Percentiles rank a stretch among this genome's conserved stretches.
Conservation (phyloP, 1,140 invertebrate species). For the Aricia agestis region DNA sequence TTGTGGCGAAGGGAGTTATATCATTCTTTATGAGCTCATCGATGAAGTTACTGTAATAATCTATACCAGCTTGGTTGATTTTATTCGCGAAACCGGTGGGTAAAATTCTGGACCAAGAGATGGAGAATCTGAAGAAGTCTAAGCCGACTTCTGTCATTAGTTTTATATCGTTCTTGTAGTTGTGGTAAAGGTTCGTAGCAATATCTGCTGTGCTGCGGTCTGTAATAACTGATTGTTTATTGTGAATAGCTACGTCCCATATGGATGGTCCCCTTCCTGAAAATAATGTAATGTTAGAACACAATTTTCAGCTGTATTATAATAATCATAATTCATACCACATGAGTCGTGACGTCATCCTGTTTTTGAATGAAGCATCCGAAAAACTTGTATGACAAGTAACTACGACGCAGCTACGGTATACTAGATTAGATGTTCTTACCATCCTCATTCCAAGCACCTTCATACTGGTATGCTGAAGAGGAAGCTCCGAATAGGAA, state of each 20-base stretch:
- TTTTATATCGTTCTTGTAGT: slow-evolving; percentile 63
- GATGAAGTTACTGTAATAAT: slow-evolving; percentile 80
- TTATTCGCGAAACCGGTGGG: slow-evolving; percentile 76
- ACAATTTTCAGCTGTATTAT: too few species aligned
- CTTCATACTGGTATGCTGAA: slow-evolving; percentile 29
- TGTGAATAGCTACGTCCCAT: slow-evolving; percentile 28
- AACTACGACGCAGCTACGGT: too few species aligned
- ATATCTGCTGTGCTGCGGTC: slow-evolving; percentile 52
- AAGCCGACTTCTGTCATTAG: slow-evolving; percentile 67
- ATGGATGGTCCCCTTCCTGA: slow-evolving; percentile 31
- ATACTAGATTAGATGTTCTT: too few species aligned
- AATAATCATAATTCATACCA: too few species aligned
- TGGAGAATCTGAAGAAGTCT: slow-evolving; percentile 79
- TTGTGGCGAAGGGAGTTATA: slow-evolving; percentile 78
- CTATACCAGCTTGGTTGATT: slow-evolving; percentile 77
- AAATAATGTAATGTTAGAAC: neutral
- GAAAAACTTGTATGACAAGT: too few species aligned
- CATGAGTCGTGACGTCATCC: too few species aligned
- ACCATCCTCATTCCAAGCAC: slow-evolving; percentile 29
- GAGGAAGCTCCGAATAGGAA: slow-evolving; percentile 29
- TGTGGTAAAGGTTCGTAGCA: slow-evolving; percentile 43
- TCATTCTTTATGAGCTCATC: slow-evolving; percentile 70
- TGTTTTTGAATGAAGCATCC: too few species aligned
- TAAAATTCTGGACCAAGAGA: slow-evolving; percentile 81
- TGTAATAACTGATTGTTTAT: slow-evolving; percentile 20